Conservation (phyloP, 2,888 invertebrate genomes). For the Temnothorax ravouxi region DNA sequence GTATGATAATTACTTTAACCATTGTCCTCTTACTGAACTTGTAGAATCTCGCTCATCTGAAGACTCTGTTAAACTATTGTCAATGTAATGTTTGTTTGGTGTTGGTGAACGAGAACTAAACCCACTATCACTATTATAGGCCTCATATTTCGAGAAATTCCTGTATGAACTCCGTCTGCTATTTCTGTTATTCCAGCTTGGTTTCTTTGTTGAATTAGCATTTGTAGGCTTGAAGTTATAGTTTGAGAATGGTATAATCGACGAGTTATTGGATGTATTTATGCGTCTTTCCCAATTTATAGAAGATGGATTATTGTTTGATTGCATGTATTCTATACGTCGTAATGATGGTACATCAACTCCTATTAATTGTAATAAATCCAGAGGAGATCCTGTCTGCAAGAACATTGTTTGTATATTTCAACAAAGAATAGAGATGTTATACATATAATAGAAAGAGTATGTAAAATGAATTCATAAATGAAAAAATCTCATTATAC, state of each 20-base stretch:
- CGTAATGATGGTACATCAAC: constrained; percentile 80
- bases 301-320: constrained; percentile 68
- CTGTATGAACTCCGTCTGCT: constrained; percentile 75
- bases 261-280: constrained; percentile 69
- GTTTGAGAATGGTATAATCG: constrained; percentile 76
- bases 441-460: too few species aligned
- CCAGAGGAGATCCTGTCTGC: constrained; percentile 80
- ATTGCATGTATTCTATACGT: constrained; percentile 78
- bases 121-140: constrained; percentile 83
- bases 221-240: constrained; percentile 75
- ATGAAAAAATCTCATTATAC: constrained; percentile 17
- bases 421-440: not conserved
- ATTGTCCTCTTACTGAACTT: constrained; percentile 80
- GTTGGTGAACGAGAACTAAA: constrained; percentile 85
- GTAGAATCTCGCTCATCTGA: constrained; percentile 84
- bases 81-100: constrained; percentile 82
- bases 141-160: constrained; percentile 77
- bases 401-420: constrained; percentile 64
- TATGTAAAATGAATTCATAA: not conserved
- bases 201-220: constrained; percentile 77
- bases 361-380: constrained; percentile 81
- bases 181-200: constrained; percentile 79
- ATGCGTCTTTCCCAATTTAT: constrained; percentile 81
- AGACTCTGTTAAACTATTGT: constrained; percentile 82
- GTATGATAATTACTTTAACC: constrained; percentile 78